Base-by-base conservation (phyloP, 2,888 invertebrate species). In the Anticlea derivata region DNA sequence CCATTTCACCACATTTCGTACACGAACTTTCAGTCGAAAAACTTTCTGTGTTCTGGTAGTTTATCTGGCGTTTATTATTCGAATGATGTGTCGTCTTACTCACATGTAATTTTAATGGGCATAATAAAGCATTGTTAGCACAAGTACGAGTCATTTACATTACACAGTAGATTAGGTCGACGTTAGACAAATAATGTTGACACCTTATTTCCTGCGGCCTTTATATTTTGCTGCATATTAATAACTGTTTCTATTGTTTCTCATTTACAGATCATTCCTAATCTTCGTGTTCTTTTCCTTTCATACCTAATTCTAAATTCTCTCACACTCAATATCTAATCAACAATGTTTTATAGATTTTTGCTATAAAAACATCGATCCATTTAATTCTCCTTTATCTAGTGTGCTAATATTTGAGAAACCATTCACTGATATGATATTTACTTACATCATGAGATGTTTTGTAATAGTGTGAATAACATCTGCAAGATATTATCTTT, bases 101-200 rank as follows among this genome's bases (percentile, higher is more conserved):
- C 62, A 66, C 60, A 70, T 69, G 73, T 77, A 75, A 78, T 80
- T 76, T 78, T 70, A 78, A 78, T 70, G 67, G 69, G 66, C 64
- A 63, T 17, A 65, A 73, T 74, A 73, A 71, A 70, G 60, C 67
- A 59, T 69, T 86, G 77, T 85, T 82, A 72, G 72, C 74, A 74
- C 66, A 80, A 71, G 68, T 65, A 37, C 66, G 66, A 70, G 61
- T 77, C 71, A 75, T 80, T 83, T 79, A 76, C 79, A 71, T 75
- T 74, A 71, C 71, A 63, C 71, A 75, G 55, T 63, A 80, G 84
- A 86, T 86, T 85, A 86, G 73, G 65, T 58, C 70, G 83, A 82
- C 81, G 69, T 61, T 74, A 75, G 61, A 62, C 70, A 88, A 90
- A 89, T 80, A 88, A 55, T 55, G 69, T 74, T 85, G 84, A 86